These are phyloP conservation scores for Cervus canadensis DNA, from an alignment of 2,113 vertebrate species.

Conservation along the genomic window DNA sequence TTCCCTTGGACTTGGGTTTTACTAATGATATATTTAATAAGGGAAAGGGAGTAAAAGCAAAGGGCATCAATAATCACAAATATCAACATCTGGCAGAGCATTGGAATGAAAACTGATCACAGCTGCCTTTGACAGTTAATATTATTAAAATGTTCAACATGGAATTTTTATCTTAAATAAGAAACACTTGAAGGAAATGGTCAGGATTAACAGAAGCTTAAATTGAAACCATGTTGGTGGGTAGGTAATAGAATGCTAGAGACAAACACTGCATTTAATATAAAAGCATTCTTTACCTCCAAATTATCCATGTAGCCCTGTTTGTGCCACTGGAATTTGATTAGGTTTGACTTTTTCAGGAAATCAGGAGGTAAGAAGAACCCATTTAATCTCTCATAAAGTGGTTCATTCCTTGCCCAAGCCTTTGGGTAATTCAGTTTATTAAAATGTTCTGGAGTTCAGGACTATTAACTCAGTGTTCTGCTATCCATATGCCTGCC, in stretches of 20 bases:
- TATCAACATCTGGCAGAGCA: conserved; percentile 76
- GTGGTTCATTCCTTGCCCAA: conserved; percentile 60
- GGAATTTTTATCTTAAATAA: conserved; percentile 81
- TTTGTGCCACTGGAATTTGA: conserved; percentile 68
- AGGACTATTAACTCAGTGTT: conserved; percentile 28
- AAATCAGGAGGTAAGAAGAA: conserved; percentile 74
- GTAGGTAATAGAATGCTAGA: conserved; percentile 75
- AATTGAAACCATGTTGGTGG: conserved; percentile 82
- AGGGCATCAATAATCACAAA: conserved; percentile 72
- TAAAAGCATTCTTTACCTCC: conserved; percentile 67
- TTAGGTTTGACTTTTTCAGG: conserved; percentile 78
- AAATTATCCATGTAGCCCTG: conserved; percentile 32
- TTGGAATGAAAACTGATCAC: conserved; percentile 67
- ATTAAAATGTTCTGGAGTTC: conserved; percentile 71
- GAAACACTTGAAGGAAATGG: conserved; percentile 79
- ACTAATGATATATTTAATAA: conserved; percentile 75
- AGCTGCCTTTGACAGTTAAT: conserved; percentile 80
- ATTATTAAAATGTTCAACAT: conserved; percentile 79
- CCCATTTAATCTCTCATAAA: conserved; percentile 67
- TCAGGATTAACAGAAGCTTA: conserved; percentile 79
- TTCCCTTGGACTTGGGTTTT: conserved; percentile 55
- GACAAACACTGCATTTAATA: conserved; percentile 69
- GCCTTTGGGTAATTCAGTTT: conserved; percentile 62
- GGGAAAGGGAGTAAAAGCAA: conserved; percentile 68
- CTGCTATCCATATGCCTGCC: not conserved